Evolutionary conservation across 2,113 vertebrate species (phyloP), one percentile per base, ranked within the genome.

Genomic region (Sander lucioperca): DNA sequence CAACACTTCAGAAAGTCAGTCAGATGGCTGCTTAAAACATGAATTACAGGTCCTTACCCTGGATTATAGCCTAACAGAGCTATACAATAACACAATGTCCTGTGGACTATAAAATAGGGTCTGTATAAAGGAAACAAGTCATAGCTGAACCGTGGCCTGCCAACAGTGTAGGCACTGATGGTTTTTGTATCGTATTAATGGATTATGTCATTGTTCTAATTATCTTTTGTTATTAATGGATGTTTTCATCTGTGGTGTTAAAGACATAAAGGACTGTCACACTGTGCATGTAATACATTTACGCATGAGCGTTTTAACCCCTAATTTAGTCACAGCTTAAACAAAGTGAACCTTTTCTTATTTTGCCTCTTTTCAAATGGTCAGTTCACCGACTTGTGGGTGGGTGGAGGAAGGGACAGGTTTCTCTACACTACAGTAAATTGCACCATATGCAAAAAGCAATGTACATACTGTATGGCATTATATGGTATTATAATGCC

Each of bases 21-120:
- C 63, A 77, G 80, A 86, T 73, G 81, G 74, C 74, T 73, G 75
- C 77, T 90, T 15, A 59, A 54, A 88, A 57, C 74, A 68, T 80
- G 77, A 86, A 88, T 83, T 82, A 74, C 68, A 63, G 77, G 45
- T 65, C 70, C 69, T 86, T 56, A 71, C 59, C 61, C 64, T 54
- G 79, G 86, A 91, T 91, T 89, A 88, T 77, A 88, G 81, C 78
- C 68, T 50, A 10, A 43, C 50, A 57, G 30, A 74, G 48, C 30
- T 21, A 23, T 45, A 66, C 66, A 75, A 63, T 63, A 68, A 72
- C 80, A 88, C 39, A 82, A 68, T 72, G 69, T 69, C 50, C 51
- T 63, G 47, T 79, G 53, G 72, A 79, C 56, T 76, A 69, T 86
- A 80, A 85, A 85, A 67, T 36, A 67, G n/a, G 16, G 70, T 33